A percentile compares a stretch with the other conserved stretches of the same genome.
phyloP scores from a whole-genome alignment of 2,113 vertebrate genomes.

The Emydura subglobosa region DNA sequence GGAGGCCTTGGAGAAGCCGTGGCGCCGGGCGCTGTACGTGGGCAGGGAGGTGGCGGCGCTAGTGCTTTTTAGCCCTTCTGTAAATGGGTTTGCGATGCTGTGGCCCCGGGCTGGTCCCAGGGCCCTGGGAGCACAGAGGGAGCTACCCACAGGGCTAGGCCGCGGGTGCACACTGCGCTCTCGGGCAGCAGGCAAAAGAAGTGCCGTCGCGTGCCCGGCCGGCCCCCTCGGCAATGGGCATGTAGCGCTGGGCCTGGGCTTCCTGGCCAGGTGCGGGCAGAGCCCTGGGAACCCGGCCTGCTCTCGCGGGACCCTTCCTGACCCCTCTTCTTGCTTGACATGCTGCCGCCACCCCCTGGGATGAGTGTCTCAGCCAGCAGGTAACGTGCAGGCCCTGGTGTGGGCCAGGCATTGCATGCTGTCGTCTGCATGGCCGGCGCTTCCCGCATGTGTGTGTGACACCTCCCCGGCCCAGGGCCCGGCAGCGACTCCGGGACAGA shows the following conservation, averaged over 20 bases:
- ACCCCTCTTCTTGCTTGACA: conserved; percentile 59
- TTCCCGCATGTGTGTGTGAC: not conserved
- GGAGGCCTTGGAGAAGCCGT: not conserved
- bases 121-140: not conserved
- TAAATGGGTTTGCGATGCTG: not conserved
- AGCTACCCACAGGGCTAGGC: not conserved
- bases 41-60: not conserved
- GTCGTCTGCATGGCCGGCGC: not conserved
- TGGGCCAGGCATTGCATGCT: not conserved
- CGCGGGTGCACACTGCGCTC: not conserved
- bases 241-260: accelerated
- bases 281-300: not conserved
- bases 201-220: not conserved
- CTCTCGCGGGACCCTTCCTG: conserved; percentile 29
- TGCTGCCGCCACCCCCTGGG: conserved; percentile 38
- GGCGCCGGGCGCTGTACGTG: not conserved
- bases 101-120: not conserved
- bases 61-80: not conserved
- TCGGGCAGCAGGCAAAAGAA: too few species aligned
- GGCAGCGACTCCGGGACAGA: not conserved
- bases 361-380: conserved; percentile 58
- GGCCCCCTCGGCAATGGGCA: not conserved
- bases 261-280: not conserved
- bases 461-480: not conserved
- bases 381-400: conserved; percentile 42